phyloP scores from a whole-genome alignment of 2,797 vertebrate genomes.

The Bradypodion ventrale region DNA sequence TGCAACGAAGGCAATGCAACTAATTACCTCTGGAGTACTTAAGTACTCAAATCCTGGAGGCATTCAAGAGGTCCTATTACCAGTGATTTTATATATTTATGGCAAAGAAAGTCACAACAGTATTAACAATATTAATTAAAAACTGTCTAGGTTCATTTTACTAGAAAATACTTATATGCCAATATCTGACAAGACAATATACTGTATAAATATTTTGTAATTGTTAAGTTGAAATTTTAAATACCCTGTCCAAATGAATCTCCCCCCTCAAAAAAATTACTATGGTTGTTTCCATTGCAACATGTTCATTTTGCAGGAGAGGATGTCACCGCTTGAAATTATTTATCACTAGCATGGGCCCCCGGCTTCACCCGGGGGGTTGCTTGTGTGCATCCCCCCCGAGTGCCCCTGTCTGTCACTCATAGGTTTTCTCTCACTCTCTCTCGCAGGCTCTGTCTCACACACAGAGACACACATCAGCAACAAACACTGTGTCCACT shows the following conservation, averaged over 20 bases:
- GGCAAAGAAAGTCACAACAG: background rate
- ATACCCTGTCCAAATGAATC: background rate
- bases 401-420: no score
- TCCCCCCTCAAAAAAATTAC: constrained; percentile 8
- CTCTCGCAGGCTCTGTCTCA: no score
- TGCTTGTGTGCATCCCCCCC: no score
- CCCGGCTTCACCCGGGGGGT: no score
- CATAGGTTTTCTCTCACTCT: no score
- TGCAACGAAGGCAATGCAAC: no score
- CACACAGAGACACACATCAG: no score
- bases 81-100: background rate
- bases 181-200: fast-evolving
- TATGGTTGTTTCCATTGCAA: background rate
- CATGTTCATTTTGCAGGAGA: background rate
- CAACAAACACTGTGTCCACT: no score
- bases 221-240: constrained; percentile 21
- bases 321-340: background rate
- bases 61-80: no score
- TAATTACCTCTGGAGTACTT: no score
- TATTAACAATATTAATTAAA: fast-evolving
- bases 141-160: background rate
- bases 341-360: background rate
- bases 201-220: background rate
- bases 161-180: background rate
- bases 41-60: no score